Evolutionary conservation across 2,113 vertebrate species (phyloP).

Genomic region (Antigone vipio): DNA sequence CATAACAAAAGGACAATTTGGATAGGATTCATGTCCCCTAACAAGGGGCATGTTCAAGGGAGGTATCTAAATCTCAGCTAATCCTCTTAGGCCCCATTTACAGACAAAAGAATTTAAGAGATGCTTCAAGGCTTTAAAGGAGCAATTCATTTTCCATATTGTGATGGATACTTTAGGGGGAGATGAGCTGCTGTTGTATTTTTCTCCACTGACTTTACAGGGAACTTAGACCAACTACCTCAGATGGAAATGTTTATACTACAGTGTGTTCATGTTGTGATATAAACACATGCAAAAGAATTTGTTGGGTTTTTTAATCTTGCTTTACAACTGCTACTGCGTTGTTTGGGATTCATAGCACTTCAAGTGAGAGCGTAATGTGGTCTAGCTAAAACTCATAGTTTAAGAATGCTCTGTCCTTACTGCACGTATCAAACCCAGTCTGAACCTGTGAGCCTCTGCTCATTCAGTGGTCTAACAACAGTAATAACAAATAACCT

Average conservation of each 20-base stretch:
- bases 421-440: background rate
- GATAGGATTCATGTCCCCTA: background rate
- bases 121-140: background rate
- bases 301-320: background rate
- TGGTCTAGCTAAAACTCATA: background rate
- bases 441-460: background rate
- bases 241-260: background rate
- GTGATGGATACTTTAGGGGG: background rate
- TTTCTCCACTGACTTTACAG: background rate
- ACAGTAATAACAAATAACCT: background rate
- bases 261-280: background rate
- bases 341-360: background rate
- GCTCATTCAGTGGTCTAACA: background rate
- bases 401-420: background rate
- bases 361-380: background rate
- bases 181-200: background rate
- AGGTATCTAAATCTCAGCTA: constrained; percentile 5
- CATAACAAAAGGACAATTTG: background rate
- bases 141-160: background rate
- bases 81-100: background rate
- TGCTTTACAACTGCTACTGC: background rate
- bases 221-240: background rate
- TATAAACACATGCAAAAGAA: background rate
- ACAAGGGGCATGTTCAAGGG: background rate
- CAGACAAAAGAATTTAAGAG: background rate